Base-by-base conservation (phyloP, 2,888 invertebrate genomes). In the Calliopum simillimum region DNA sequence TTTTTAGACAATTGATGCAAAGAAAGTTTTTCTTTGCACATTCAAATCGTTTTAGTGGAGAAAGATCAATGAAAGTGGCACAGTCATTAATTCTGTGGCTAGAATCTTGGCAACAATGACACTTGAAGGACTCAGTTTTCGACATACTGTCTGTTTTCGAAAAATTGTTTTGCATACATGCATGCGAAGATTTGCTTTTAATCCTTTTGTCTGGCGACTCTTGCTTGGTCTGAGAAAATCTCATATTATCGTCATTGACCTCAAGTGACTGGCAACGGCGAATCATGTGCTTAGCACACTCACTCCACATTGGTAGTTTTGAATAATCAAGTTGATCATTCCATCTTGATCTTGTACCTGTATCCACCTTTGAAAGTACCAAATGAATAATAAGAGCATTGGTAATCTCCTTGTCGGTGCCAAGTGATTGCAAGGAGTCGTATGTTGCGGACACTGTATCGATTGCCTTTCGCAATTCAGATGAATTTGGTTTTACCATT, bases 191-290 rank as follows among this genome's bases (percentile, higher is more conserved):
- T n/a, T n/a, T n/a, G n/a, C n/a, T n/a, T n/a, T n/a, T n/a, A n/a
- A n/a, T n/a, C n/a, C n/a, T n/a, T n/a, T n/a, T n/a, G n/a, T n/a
- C n/a, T n/a, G n/a, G n/a, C n/a, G n/a, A n/a, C n/a, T n/a, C n/a
- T n/a, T n/a, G n/a, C n/a, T n/a, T n/a, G n/a, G n/a, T n/a, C n/a
- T n/a, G n/a, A n/a, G n/a, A n/a, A n/a, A n/a, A n/a, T n/a, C n/a
- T n/a, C n/a, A n/a, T n/a, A n/a, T n/a, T n/a, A n/a, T 61, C 61
- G 11, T 61, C 43, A 43, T 33, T 61, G 6, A 61, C 61, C 43
- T 61, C 61, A 61, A 61, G 61, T 11, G 61, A 61, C 11, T 61
- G 61, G 16, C 43, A 61, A 23, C 61, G 61, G 4, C 61, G 41
- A 21, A 61, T 61, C 16, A 61, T 14, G 43, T n/a, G 14, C 8